These are phyloP conservation scores for Tiliqua scincoides DNA, from an alignment of 2,113 vertebrate species.

Conservation along the genomic window DNA sequence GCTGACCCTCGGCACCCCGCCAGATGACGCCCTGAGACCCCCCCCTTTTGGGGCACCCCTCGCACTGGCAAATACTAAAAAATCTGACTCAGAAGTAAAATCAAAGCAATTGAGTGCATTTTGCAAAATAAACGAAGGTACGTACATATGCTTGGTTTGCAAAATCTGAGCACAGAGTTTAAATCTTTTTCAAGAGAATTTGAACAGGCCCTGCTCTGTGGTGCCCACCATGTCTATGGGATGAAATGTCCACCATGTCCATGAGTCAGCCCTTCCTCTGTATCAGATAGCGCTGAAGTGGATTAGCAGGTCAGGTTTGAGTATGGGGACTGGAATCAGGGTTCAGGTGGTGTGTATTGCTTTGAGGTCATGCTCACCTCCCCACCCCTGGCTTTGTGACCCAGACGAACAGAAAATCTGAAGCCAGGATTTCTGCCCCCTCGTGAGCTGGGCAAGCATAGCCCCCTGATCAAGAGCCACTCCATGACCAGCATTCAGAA, in stretches of 20 bases:
- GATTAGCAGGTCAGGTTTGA: not conserved
- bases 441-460: conserved; percentile 81
- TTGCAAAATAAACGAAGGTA: not conserved
- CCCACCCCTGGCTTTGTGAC: rapidly evolving
- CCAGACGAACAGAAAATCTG: conserved; percentile 65
- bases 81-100: not conserved
- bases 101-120: not conserved
- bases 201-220: not conserved
- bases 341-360: not conserved
- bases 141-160: no score
- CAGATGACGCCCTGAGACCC: no score
- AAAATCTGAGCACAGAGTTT: not conserved
- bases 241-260: no score
- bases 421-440: conserved; percentile 86
- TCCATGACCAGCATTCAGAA: conserved; percentile 79
- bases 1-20: no score
- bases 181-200: not conserved
- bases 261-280: not conserved
- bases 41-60: no score
- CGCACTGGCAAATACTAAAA: not conserved
- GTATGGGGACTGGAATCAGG: rapidly evolving
- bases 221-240: not conserved
- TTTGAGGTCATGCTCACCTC: not conserved
- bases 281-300: not conserved
- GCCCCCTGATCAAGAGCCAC: conserved; percentile 84